Evolutionary conservation across 2,113 vertebrate genomes (phyloP).

Genomic region (Pontoporia blainvillei): DNA sequence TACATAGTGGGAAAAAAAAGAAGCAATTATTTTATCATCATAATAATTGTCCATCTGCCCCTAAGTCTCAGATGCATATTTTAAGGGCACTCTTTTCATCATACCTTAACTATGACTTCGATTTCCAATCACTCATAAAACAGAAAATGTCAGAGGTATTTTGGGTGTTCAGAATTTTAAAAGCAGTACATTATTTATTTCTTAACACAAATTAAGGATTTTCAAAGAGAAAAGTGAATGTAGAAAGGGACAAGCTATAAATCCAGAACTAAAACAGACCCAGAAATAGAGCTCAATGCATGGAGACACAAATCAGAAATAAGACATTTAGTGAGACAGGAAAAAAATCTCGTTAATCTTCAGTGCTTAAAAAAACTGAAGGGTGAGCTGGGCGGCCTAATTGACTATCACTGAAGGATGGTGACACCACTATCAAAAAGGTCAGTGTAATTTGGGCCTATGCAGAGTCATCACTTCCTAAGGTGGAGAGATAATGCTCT

Average conservation of each 20-base stretch:
- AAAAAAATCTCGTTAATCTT: background rate
- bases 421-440: constrained; percentile 23
- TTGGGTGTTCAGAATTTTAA: background rate
- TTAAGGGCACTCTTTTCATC: background rate
- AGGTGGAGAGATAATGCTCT: constrained; percentile 3
- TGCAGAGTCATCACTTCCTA: constrained; percentile 49
- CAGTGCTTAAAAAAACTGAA: background rate
- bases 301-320: constrained; percentile 40
- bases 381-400: background rate
- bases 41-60: background rate
- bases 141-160: background rate
- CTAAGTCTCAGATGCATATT: background rate
- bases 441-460: constrained; percentile 55
- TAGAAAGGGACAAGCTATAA: constrained; percentile 31
- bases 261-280: constrained; percentile 30
- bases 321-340: constrained; percentile 19
- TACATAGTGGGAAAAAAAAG: background rate
- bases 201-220: background rate
- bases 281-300: constrained; percentile 38
- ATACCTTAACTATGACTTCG: background rate
- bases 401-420: constrained; percentile 22
- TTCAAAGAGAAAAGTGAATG: background rate
- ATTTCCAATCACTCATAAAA: constrained; percentile 7
- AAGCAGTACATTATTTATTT: background rate
- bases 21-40: background rate